These are phyloP conservation scores for Artemia sinica DNA, from an alignment of 2,888 invertebrate species.

Conservation along the genomic window DNA sequence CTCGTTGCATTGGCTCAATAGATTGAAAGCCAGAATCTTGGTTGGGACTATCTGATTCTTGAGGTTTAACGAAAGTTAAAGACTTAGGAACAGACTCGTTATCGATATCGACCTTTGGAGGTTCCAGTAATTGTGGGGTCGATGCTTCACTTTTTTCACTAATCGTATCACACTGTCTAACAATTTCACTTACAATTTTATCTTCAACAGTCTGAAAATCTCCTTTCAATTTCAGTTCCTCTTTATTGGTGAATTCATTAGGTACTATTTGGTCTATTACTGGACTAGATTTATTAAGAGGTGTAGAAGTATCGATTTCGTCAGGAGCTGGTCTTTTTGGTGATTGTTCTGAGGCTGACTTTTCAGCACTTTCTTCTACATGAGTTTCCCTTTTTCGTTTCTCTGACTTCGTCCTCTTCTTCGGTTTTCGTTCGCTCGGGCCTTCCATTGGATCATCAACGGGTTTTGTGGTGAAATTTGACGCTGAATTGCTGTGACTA, in stretches of 20 bases:
- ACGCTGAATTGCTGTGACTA: slow-evolving; percentile 1
- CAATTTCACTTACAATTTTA: neutral
- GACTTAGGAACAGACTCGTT: neutral
- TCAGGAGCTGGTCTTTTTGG: neutral
- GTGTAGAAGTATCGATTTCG: neutral
- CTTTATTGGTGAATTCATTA: neutral
- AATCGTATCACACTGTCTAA: neutral
- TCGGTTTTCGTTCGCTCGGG: slow-evolving; percentile 13
- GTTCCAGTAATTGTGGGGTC: neutral
- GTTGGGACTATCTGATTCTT: neutral
- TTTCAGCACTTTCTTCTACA: neutral
- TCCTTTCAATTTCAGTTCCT: neutral
- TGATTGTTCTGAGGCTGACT: neutral
- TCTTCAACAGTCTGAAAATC: neutral
- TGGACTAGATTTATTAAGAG: no score
- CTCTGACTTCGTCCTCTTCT: slow-evolving; percentile 2
- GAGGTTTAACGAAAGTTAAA: neutral
- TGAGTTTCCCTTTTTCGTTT: slow-evolving; percentile 10
- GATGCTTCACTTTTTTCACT: neutral
- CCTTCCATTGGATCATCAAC: slow-evolving; percentile 6
- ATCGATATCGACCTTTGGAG: neutral
- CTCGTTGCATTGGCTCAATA: neutral
- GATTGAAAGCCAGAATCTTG: neutral
- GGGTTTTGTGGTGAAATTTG: neutral
- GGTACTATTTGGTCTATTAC: neutral